Evolutionary conservation across 2,797 vertebrate species (phyloP), one percentile per base, ranked within the genome.

Genomic region (Cryptoprocta ferox): DNA sequence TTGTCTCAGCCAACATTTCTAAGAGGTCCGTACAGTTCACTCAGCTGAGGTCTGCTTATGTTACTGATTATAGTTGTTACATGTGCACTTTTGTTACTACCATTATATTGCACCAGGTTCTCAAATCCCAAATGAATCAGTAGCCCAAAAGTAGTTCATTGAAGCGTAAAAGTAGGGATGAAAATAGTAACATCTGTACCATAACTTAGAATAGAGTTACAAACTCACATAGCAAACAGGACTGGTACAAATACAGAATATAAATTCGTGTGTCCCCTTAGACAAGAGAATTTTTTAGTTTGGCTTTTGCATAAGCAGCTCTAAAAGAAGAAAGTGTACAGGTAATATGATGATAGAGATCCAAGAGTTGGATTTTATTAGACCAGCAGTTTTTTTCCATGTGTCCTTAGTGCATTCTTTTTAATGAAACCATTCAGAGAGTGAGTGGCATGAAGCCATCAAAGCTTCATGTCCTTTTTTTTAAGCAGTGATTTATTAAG

Each of bases 401-500:
- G 53, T 88, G 11, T 85, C 87, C 61, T 92, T 73, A 7, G 59
- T 65, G 35, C 39, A 42, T 39, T 65, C 61, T 92, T 86, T 83
- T 21, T 79, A 85, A 53, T 79, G 68, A 92, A 96, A 87, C 95
- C 63, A 21, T 82, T 80, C 89, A 65, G 2, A 39, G 53, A 45
- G 65, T 73, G 59, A 45, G 59, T 78, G 59, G 45, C 81, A 53
- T 45, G 37, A 95, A 84, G 66, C 81, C 81, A 45, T 96, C 87
- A 85, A 68, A 95, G 59, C 70, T 50, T 92, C 28, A 7, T 89
- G 73, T 65, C 61, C 16, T 53, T 87, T 75, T 91, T 61, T 76
- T 61, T 28, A 70, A 80, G 28, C 19, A 84, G 56, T 85, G 89
- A 68, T 82, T 89, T 95, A 84, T 90, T 91, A 81, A 96, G 37